Evolutionary conservation across 2,113 vertebrate species (phyloP).

Genomic region (Anarrhichthys ocellatus): DNA sequence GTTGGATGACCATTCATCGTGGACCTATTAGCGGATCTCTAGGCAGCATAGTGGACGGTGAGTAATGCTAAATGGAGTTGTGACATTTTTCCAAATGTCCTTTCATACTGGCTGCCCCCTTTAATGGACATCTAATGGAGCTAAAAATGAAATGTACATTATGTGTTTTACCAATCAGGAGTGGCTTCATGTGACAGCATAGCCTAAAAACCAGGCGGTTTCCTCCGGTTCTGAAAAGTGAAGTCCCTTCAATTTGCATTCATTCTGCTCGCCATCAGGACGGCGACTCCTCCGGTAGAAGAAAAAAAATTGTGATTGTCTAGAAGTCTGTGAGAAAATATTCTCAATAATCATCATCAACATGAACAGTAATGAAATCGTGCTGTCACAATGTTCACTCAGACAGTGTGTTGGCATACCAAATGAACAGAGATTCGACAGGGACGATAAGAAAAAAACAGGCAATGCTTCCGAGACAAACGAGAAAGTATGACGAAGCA

Average conservation of each 20-base stretch:
- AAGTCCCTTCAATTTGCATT: too few species aligned
- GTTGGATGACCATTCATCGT: conserved; percentile 50
- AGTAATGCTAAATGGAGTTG: conserved; percentile 47
- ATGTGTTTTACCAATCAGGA: conserved; percentile 5
- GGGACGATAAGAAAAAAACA: background rate
- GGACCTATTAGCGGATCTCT: conserved; percentile 58
- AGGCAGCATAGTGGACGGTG: conserved; percentile 36
- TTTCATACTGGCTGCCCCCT: conserved; percentile 30
- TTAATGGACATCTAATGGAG: conserved; percentile 48
- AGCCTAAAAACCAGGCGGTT: background rate
- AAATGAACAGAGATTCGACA: background rate
- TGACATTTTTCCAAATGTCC: conserved; percentile 38
- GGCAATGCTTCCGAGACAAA: background rate
- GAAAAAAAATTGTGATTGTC: too few species aligned
- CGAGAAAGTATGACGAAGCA: background rate
- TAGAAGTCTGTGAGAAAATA: too few species aligned
- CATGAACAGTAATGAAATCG: too few species aligned
- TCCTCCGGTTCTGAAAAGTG: too few species aligned
- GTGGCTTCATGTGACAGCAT: background rate
- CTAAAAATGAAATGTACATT: conserved; percentile 12
- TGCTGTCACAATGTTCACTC: too few species aligned
- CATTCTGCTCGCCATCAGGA: too few species aligned
- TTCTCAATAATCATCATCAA: too few species aligned
- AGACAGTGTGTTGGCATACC: background rate
- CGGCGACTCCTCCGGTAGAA: too few species aligned